Evolutionary conservation across 2,888 invertebrate genomes (phyloP), one percentile per base, ranked within the genome.

Genomic region (Orthosia incerta): DNA sequence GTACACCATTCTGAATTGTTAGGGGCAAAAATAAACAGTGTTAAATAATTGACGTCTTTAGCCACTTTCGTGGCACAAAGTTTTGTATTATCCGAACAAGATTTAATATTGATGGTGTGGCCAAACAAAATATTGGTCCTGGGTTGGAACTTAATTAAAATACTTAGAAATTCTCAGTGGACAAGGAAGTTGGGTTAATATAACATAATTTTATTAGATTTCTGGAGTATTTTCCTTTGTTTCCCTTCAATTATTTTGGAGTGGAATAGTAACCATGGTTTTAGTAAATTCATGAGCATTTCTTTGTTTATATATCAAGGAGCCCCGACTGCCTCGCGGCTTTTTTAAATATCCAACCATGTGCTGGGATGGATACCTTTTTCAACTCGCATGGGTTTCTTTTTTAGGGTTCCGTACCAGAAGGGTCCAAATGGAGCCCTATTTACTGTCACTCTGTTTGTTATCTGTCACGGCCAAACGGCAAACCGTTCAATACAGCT

Each of bases 71-170:
- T 26, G n/a, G 50, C 59, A 26, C 45, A 67, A 76, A 66, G 39
- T 71, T 76, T 67, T 66, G 15, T 60, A 57, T 15, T 76, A 64
- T 61, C 57, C 65, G 45, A 76, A 75, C 69, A 63, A 79, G 68
- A 73, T 82, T 76, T 73, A 79, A 79, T 85, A 82, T 85, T 82
- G 63, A 83, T 83, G 79, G 70, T 73, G 85, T 77, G 73, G 79
- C 71, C 66, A 75, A 73, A 73, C 79, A 71, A 85, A 83, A 79
- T 83, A 73, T 85, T 85, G 61, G 59, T 75, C 71, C 73, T 53
- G 65, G 53, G 71, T 62, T 48, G 69, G 51, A 57, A n/a, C 53
- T 83, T 84, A 79, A 84, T 84, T 82, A 77, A 85, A 83, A 85
- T 85, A 73, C 71, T 84, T 85, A 74, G 68, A 71, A 77, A 77